A percentile compares a stretch with the other conserved stretches of the same genome.
These are phyloP conservation scores for Dicranocentrus wangi DNA, from an alignment of 2,888 invertebrate genomes.

Conservation along the genomic window DNA sequence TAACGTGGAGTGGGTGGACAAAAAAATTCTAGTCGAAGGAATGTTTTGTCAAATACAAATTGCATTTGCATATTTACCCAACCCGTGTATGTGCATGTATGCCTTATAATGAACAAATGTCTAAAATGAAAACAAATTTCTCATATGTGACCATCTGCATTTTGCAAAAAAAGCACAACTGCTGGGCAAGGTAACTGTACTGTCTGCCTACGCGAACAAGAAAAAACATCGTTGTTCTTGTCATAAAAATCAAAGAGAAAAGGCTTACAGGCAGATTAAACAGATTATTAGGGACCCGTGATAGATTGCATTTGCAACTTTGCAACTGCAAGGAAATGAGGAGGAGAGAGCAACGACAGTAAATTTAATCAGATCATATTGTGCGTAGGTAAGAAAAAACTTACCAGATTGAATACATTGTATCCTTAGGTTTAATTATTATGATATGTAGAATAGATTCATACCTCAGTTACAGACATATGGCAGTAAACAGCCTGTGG, in stretches of 20 bases:
- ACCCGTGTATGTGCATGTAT: background rate
- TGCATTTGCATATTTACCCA: conserved; percentile 31
- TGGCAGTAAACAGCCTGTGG: background rate
- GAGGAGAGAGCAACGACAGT: conserved; percentile 32
- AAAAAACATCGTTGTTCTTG: conserved; percentile 15
- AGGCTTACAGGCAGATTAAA: conserved; percentile 33
- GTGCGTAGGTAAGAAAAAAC: conserved; percentile 36
- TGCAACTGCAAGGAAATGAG: conserved; percentile 51
- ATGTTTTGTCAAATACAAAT: conserved; percentile 16
- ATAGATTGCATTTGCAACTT: no score
- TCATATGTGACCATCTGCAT: background rate
- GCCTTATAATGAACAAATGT: background rate
- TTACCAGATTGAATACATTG: background rate
- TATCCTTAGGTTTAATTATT: conserved; percentile 36
- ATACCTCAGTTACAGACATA: background rate
- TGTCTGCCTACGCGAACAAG: conserved; percentile 32
- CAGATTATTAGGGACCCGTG: conserved; percentile 35
- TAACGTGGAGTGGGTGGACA: conserved; percentile 41
- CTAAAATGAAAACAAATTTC: conserved; percentile 27
- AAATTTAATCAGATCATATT: conserved; percentile 51
- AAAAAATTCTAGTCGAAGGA: no score
- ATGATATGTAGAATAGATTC: conserved; percentile 7
- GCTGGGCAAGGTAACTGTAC: conserved; percentile 33
- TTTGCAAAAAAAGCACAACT: no score
- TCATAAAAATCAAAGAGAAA: background rate